These are phyloP conservation scores for Climacteris rufus DNA, from an alignment of 2,113 vertebrate genomes.

Conservation along the genomic window DNA sequence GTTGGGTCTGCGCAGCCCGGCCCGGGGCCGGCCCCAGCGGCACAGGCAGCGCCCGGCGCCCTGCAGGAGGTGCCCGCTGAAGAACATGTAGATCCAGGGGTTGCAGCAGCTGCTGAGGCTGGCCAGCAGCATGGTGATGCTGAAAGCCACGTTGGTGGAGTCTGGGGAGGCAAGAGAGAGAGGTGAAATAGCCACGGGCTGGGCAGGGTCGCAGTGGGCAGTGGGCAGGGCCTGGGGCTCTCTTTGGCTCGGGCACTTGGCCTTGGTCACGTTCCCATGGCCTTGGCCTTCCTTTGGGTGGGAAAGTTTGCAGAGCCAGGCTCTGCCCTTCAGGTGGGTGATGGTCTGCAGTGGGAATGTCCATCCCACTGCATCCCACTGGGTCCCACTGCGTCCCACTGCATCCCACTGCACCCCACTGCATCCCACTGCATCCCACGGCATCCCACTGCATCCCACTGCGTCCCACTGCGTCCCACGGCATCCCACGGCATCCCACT, in stretches of 20 bases:
- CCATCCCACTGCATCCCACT: too few relatives aligned
- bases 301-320: background rate
- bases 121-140: conserved; percentile 80
- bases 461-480: too few relatives aligned
- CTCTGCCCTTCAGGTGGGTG: background rate
- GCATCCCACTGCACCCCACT: too few relatives aligned
- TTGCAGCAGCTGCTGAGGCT: conserved; percentile 84
- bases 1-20: background rate
- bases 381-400: too few relatives aligned
- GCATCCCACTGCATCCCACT: too few relatives aligned
- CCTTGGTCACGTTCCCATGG: background rate
- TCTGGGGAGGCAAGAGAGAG: conserved; percentile 53
- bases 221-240: background rate
- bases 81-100: conserved; percentile 82
- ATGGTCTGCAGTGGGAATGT: accelerated
- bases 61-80: conserved; percentile 71
- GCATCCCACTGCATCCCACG: too few relatives aligned
- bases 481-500: too few relatives aligned
- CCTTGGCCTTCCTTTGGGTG: accelerated
- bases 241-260: accelerated
- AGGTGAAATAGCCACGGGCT: accelerated
- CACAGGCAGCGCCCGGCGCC: background rate
- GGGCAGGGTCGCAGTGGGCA: background rate
- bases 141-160: conserved; percentile 72
- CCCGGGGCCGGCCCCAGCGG: background rate